Base-by-base conservation (phyloP, 2,888 invertebrate species). In the Strigamia crassipes region DNA sequence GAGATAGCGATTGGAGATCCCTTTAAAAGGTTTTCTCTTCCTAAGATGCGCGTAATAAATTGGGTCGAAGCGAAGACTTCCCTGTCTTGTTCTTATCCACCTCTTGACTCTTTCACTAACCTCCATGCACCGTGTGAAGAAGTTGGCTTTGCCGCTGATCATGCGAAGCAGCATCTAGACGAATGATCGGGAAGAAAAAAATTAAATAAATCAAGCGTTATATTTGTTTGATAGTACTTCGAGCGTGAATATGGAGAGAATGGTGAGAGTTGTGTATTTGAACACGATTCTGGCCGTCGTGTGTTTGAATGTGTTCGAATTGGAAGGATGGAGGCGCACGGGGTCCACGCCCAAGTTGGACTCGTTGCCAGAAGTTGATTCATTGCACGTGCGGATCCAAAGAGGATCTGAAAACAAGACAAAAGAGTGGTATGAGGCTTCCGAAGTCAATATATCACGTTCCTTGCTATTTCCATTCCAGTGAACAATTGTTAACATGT, bases 81-180 rank as follows among this genome's bases (percentile, higher is more conserved):
- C 12, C 23, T 23, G 61, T 66, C 61, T 18, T 23, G 21, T 66
- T 66, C 61, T 66, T 66, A 66, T 23, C 61, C 61, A 66, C 23
- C 61, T 66, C 61, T 66, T 23, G 61, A 66, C 18, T 66, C 61
- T 66, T 27, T 34, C 34, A 78, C 46, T 77, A 42, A 84, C 84
- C 81, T 84, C 83, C 51, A 84, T 81, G 46, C 83, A 83, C 78
- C 83, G 84, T 5, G 82, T 83, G 78, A 84, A 83, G 81, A 83
- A 84, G 27, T 83, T 82, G 66, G 82, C 78, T 80, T 83, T 84
- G 10, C 84, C 84, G 21, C 83, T 83, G 13, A 84, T 46, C 21
- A 84, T 81, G 73, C 84, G 82, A 61, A 84, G 66, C 9, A 83
- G 80, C 6, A 84, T 81, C 84, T 84, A 41, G 15, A 82, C 82